Percentiles rank a stretch among this genome's conserved stretches.
Conservation (phyloP, 1,140 invertebrate genomes). For the Orius laevigatus region DNA sequence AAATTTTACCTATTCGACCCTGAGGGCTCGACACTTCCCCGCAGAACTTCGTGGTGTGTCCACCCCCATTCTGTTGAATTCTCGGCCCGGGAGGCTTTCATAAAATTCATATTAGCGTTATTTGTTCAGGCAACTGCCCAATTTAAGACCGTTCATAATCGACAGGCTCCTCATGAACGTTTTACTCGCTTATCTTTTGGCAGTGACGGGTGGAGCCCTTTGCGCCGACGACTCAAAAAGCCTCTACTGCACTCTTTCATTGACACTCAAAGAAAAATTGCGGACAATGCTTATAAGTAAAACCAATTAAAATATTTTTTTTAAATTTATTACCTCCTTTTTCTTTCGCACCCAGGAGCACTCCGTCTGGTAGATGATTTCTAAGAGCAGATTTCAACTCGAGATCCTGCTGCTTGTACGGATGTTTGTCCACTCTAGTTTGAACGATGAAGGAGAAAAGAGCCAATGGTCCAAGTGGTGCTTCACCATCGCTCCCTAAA, state of each 20-base stretch:
- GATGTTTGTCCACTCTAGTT: slow-evolving; percentile 10
- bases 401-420: slow-evolving; percentile 19
- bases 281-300: slow-evolving; percentile 4
- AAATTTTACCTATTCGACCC: no score
- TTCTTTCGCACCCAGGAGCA: slow-evolving; percentile 24
- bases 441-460: slow-evolving; percentile 20
- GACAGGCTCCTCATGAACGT: slow-evolving; percentile 4
- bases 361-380: slow-evolving; percentile 21
- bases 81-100: background rate
- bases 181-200: slow-evolving; percentile 1
- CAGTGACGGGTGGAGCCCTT: background rate
- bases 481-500: slow-evolving; percentile 17
- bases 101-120: background rate
- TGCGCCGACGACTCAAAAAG: background rate
- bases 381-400: slow-evolving; percentile 19
- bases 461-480: slow-evolving; percentile 18
- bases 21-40: no score
- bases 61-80: no score
- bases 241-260: slow-evolving; percentile 1
- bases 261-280: slow-evolving; percentile 5
- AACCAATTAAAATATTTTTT: background rate
- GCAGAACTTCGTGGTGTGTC: no score
- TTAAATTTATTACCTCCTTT: slow-evolving; percentile 22
- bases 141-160: slow-evolving; percentile 4
- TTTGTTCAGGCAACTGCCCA: slow-evolving; percentile 1